These are phyloP conservation scores for Bibio marci DNA, from an alignment of 2,888 invertebrate species.

Conservation along the genomic window DNA sequence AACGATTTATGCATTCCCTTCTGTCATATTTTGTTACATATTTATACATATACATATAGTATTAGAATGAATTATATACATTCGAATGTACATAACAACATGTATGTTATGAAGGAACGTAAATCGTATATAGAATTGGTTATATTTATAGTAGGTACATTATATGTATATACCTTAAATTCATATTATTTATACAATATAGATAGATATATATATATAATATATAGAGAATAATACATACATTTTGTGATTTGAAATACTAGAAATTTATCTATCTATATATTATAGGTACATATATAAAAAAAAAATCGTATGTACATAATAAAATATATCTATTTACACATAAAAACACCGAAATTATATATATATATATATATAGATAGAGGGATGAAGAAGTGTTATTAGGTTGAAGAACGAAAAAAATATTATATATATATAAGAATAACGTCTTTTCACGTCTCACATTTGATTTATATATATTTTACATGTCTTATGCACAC, in stretches of 20 bases:
- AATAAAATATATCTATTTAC: neutral
- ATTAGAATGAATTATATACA: no score
- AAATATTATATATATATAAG: neutral
- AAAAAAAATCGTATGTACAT: no score
- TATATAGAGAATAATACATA: no score
- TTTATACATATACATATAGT: neutral
- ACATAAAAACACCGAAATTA: neutral
- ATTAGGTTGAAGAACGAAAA: neutral
- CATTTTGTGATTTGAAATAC: conserved; percentile 2
- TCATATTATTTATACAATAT: no score
- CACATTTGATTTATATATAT: conserved; percentile 4
- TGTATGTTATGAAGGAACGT: no score
- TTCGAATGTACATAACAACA: no score
- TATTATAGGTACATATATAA: neutral
- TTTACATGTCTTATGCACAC: conserved; percentile 5
- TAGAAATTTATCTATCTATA: neutral
- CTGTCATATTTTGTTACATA: neutral
- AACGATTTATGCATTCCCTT: conserved; percentile 1
- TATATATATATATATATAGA: neutral
- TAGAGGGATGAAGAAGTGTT: neutral
- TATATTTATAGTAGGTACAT: no score
- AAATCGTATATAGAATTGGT: no score
- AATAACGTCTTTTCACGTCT: conserved; percentile 3
- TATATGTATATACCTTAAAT: no score
- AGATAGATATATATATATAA: no score